A percentile compares a stretch with the other conserved stretches of the same genome.
Evolutionary conservation across 2,113 vertebrate genomes (phyloP).

Genomic region (Oncorhynchus kisutch): DNA sequence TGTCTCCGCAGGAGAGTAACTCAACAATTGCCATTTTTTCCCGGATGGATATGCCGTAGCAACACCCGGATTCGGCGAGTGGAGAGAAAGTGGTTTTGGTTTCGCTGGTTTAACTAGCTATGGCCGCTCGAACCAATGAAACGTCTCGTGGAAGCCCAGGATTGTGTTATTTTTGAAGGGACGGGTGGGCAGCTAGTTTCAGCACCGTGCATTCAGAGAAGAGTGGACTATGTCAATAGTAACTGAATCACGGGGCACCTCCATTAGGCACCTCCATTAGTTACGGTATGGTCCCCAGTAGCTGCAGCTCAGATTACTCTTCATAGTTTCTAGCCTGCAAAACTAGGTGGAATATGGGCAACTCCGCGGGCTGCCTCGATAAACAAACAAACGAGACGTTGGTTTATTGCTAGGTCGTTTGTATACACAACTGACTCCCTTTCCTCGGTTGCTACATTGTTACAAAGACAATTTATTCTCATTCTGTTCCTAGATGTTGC

Average conservation of each 20-base stretch:
- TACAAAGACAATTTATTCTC: conserved; percentile 39
- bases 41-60: not conserved
- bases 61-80: not conserved
- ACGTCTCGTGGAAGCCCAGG: not conserved
- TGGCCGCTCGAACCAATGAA: not conserved
- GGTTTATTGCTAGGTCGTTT: not conserved
- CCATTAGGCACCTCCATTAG: conserved; percentile 14
- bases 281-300: conserved; percentile 42
- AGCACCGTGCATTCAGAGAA: not conserved
- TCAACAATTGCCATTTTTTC: not conserved
- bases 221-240: not conserved
- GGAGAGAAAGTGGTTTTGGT: conserved; percentile 10
- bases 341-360: conserved; percentile 7
- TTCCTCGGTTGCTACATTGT: conserved; percentile 23
- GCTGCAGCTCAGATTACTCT: conserved; percentile 26
- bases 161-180: not conserved
- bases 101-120: conserved; percentile 25
- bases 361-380: not conserved
- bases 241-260: conserved; percentile 25
- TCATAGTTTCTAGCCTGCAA: conserved; percentile 35
- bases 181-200: not conserved
- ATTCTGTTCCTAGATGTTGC: conserved; percentile 6
- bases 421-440: conserved; percentile 2
- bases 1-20: not conserved
- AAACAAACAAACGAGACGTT: conserved; percentile 7